These are phyloP conservation scores for Ia io DNA, from an alignment of 2,113 vertebrate species.

Conservation along the genomic window DNA sequence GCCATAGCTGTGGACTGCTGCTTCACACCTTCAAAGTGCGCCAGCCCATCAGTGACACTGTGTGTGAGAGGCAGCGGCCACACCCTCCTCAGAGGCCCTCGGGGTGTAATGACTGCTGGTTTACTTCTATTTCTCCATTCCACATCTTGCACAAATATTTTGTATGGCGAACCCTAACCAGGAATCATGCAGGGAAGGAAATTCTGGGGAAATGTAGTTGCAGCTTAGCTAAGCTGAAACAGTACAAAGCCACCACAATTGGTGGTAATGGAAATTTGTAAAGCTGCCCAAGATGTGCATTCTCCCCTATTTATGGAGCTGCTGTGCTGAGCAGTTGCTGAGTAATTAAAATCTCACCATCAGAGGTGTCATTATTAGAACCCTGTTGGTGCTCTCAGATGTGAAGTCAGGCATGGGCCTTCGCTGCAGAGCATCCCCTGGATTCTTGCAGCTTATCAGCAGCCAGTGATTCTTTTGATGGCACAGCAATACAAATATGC, in stretches of 20 bases:
- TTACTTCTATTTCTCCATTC: neutral
- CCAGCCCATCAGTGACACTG: rapidly evolving
- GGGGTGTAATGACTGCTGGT: neutral
- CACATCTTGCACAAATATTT: neutral
- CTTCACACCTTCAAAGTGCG: rapidly evolving
- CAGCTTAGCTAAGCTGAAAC: neutral
- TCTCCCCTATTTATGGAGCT: neutral
- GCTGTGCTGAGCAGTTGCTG: neutral
- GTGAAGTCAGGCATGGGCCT: conserved; percentile 34
- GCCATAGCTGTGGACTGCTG: rapidly evolving
- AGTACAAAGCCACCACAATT: neutral
- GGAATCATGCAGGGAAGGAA: neutral
- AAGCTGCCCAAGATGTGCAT: neutral
- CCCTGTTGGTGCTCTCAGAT: neutral
- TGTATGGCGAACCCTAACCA: neutral
- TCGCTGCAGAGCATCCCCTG: neutral
- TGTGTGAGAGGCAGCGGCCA: rapidly evolving
- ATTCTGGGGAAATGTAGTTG: neutral
- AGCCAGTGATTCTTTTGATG: conserved; percentile 12
- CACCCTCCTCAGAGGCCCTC: neutral
- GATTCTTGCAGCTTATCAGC: neutral
- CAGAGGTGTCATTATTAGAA: conserved; percentile 40
- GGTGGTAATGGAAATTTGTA: conserved; percentile 29
- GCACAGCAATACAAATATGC: conserved; percentile 32
- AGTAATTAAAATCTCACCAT: conserved; percentile 66